Evolutionary conservation across 2,888 invertebrate species (phyloP).

Genomic region (Ethmia dodecea): DNA sequence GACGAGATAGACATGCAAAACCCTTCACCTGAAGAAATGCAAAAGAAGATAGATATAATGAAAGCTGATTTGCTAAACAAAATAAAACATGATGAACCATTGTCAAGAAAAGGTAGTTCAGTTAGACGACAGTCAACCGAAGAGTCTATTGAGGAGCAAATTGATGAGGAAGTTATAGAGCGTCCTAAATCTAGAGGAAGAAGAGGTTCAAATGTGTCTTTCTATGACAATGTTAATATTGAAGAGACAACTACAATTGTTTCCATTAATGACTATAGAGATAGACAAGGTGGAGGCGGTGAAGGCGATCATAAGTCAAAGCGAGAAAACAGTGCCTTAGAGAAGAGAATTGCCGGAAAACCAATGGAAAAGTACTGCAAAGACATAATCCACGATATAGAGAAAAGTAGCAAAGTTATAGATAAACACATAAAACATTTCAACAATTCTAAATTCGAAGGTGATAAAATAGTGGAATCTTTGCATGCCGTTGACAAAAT

Average conservation of each 20-base stretch:
- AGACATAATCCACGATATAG: conserved; percentile 63
- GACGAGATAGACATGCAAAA: conserved; percentile 42
- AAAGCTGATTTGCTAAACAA: conserved; percentile 58
- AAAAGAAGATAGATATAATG: conserved; percentile 56
- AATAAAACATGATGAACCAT: conserved; percentile 50
- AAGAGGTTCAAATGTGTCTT: conserved; percentile 52
- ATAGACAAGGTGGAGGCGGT: conserved; percentile 27
- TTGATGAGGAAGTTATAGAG: conserved; percentile 35
- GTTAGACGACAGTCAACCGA: conserved; percentile 50
- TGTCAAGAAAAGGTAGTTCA: conserved; percentile 47
- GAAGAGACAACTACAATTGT: conserved; percentile 37
- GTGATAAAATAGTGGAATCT: conserved; percentile 66
- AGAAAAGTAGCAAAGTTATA: conserved; percentile 63
- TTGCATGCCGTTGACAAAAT: conserved; percentile 71
- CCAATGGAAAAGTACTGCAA: conserved; percentile 63
- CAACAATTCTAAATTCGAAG: conserved; percentile 57
- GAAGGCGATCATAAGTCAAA: conserved; percentile 21
- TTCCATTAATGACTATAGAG: conserved; percentile 31
- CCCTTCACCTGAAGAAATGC: conserved; percentile 40
- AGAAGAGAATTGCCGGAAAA: conserved; percentile 42
- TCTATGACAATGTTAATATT: conserved; percentile 35
- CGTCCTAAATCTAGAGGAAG: conserved; percentile 59
- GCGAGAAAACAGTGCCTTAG: conserved; percentile 36
- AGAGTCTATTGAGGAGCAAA: conserved; percentile 56
- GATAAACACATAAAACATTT: conserved; percentile 72